phyloP scores from a whole-genome alignment of 2,797 vertebrate genomes.

The Platalea minor region DNA sequence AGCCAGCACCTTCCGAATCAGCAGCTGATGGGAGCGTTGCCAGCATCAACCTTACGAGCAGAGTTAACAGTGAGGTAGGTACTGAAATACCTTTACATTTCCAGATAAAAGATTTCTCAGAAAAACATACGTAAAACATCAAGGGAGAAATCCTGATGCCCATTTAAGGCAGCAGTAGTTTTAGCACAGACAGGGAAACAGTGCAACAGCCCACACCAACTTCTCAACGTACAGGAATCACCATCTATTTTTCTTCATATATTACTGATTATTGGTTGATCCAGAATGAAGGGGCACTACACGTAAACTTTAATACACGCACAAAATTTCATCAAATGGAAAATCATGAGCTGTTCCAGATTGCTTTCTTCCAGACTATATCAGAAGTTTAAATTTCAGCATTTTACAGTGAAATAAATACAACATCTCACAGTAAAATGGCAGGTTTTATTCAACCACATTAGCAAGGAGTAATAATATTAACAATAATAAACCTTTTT shows the following conservation, averaged over 20 bases:
- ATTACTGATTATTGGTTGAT: neutral
- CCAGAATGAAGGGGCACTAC: neutral
- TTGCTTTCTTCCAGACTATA: neutral
- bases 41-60: neutral
- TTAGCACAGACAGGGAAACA: neutral
- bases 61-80: neutral
- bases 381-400: neutral
- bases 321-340: neutral
- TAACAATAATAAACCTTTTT: slow-evolving; percentile 9
- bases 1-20: neutral
- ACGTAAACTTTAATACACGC: neutral
- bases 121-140: neutral
- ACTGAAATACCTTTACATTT: neutral
- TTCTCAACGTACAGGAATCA: neutral
- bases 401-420: slow-evolving; percentile 19
- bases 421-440: neutral
- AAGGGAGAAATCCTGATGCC: neutral
- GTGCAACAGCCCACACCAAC: neutral
- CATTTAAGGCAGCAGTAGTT: neutral
- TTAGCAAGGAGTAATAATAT: neutral
- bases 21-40: neutral
- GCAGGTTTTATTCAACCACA: neutral
- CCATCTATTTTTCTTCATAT: neutral
- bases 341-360: neutral
- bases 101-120: neutral